These are phyloP conservation scores for Sebastes jordani DNA, from an alignment of 2,797 vertebrate species.

Conservation along the genomic window DNA sequence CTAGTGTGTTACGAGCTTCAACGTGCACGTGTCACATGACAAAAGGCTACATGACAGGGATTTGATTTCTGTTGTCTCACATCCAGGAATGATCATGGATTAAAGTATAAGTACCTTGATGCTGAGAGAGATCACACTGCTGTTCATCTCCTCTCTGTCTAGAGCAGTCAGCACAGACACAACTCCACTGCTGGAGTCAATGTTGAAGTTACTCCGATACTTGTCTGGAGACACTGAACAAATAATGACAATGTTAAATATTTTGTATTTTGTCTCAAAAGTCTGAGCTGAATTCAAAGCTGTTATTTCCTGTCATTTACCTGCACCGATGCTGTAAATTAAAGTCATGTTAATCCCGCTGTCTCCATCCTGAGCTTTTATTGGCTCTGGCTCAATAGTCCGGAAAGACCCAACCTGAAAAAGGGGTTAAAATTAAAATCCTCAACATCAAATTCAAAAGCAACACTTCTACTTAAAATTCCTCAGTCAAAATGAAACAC, in stretches of 20 bases:
- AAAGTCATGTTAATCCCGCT: conserved; percentile 80
- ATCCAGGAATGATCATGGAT: not conserved
- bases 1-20: not conserved
- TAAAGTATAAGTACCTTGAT: conserved; percentile 76
- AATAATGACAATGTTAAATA: not conserved
- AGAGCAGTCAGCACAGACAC: conserved; percentile 64
- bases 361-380: conserved; percentile 86
- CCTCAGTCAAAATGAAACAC: not conserved
- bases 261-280: not conserved
- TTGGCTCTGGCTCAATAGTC: conserved; percentile 69
- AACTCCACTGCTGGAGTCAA: conserved; percentile 66
- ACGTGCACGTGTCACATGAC: fast-evolving
- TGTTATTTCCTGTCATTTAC: conserved; percentile 47
- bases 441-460: not conserved
- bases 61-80: not conserved
- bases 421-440: not conserved
- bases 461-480: not conserved
- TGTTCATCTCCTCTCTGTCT: conserved; percentile 79
- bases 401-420: conserved; percentile 68
- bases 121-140: conserved; percentile 54
- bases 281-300: not conserved
- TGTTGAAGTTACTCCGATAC: conserved; percentile 59
- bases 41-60: not conserved
- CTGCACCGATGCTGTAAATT: conserved; percentile 78
- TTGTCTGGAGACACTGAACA: conserved; percentile 74